Evolutionary conservation across 1,140 invertebrate genomes (phyloP).

Genomic region (Ceratoteleas bidentatus): DNA sequence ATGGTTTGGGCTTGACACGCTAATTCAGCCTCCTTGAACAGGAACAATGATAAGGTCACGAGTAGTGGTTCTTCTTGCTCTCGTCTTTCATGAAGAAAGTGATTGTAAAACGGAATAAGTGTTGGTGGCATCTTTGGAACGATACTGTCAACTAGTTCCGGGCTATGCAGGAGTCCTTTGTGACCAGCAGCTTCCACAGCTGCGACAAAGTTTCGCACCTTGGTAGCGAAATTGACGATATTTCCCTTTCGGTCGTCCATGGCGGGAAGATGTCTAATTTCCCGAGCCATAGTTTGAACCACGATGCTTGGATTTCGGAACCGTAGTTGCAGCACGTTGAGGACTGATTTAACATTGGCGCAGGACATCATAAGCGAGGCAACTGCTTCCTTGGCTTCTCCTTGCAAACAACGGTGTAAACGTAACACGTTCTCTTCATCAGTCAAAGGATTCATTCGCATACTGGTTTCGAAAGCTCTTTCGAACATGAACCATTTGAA

Average conservation of each 20-base stretch:
- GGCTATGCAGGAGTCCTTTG: conserved; percentile 42
- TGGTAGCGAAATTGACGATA: conserved; percentile 38
- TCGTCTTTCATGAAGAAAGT: conserved; percentile 17
- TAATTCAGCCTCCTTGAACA: conserved; percentile 42
- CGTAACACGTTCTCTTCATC: conserved; percentile 44
- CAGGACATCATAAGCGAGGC: conserved; percentile 15
- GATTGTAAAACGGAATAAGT: conserved; percentile 32
- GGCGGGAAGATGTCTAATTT: conserved; percentile 12
- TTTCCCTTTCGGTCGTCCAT: conserved; percentile 7
- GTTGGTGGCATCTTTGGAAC: conserved; percentile 35
- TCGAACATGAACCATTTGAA: conserved; percentile 41
- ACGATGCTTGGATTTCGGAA: neutral
- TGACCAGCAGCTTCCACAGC: conserved; percentile 43
- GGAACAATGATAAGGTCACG: conserved; percentile 28
- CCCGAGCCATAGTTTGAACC: neutral
- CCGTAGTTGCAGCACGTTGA: neutral
- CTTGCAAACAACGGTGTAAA: conserved; percentile 28
- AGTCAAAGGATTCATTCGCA: conserved; percentile 14
- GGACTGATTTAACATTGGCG: conserved; percentile 5
- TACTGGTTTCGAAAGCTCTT: conserved; percentile 23
- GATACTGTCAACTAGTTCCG: conserved; percentile 36
- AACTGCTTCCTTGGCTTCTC: conserved; percentile 33
- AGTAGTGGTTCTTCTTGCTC: conserved; percentile 19
- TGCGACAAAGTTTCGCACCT: conserved; percentile 38
- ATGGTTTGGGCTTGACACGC: conserved; percentile 27